phyloP scores from a whole-genome alignment of 2,113 vertebrate genomes.

The Nibea coibor region DNA sequence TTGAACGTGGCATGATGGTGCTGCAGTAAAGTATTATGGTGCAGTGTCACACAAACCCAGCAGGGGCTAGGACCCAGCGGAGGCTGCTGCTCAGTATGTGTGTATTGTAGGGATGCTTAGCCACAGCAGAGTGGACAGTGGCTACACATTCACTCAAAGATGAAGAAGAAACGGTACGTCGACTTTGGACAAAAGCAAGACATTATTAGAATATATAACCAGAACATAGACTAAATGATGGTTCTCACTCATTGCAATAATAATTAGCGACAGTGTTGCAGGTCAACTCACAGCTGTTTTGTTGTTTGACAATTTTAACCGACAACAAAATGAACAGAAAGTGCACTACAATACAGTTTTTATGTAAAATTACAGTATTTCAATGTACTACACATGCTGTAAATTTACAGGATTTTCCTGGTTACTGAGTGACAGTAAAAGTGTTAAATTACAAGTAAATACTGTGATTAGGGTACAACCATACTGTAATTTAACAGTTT shows the following conservation, averaged over 20 bases:
- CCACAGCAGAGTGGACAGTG: not conserved
- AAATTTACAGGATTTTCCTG: too few species aligned
- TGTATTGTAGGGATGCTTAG: not conserved
- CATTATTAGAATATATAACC: not conserved
- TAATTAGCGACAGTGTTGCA: not conserved
- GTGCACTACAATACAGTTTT: too few species aligned
- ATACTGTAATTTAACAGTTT: too few species aligned
- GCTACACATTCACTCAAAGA: conserved; percentile 7
- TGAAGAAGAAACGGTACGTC: not conserved
- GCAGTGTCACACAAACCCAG: not conserved
- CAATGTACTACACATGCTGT: too few species aligned
- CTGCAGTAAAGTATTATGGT: not conserved
- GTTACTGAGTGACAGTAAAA: too few species aligned
- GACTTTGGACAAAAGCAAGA: not conserved
- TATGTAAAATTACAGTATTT: too few species aligned
- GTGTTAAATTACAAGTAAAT: too few species aligned
- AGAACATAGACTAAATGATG: not conserved
- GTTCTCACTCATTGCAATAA: too few species aligned
- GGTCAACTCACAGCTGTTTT: not conserved
- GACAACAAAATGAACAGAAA: not conserved
- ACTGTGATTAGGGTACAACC: too few species aligned
- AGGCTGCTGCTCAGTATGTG: conserved; percentile 24
- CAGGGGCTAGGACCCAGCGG: conserved; percentile 19
- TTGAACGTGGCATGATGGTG: not conserved
- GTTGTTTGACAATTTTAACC: not conserved